Percentiles rank a stretch among this genome's conserved stretches.
These are phyloP conservation scores for Peromyscus polionotus DNA, from an alignment of 2,113 vertebrate genomes.

Conservation along the genomic window DNA sequence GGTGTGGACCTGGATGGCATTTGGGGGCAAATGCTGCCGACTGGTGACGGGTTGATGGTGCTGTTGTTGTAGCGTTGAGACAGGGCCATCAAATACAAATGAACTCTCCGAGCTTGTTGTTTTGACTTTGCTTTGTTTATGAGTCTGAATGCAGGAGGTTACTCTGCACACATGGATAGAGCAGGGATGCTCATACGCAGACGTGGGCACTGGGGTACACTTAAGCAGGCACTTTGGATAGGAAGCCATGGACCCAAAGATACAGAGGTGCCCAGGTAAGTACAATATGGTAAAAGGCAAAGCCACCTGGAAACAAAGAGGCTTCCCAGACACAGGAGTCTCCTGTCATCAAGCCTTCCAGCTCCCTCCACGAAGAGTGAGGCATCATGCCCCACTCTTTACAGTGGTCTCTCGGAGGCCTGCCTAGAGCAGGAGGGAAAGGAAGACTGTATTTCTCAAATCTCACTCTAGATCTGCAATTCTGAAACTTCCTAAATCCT, in stretches of 20 bases:
- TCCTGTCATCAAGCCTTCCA: not conserved
- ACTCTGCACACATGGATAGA: conserved; percentile 7
- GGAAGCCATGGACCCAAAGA: not conserved
- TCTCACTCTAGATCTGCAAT: conserved; percentile 4
- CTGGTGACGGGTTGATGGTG: conserved; percentile 75
- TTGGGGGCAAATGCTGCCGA: conserved; percentile 74
- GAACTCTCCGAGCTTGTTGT: conserved; percentile 70
- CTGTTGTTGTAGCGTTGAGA: conserved; percentile 43
- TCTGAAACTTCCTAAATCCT: conserved; percentile 26
- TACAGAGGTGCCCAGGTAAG: not conserved
- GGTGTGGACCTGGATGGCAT: conserved; percentile 83
- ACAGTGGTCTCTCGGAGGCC: not conserved
- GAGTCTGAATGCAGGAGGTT: conserved; percentile 69
- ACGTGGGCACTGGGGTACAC: not conserved
- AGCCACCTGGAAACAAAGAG: not conserved
- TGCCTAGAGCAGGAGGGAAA: not conserved
- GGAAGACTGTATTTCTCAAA: conserved; percentile 28
- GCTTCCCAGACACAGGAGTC: not conserved
- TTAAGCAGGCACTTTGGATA: not conserved
- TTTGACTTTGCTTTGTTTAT: conserved; percentile 80
- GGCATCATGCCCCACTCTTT: not conserved
- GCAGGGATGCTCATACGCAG: not conserved
- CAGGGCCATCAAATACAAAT: conserved; percentile 72
- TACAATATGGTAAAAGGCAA: not conserved
- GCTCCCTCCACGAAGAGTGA: not conserved